Evolutionary conservation across 2,113 vertebrate genomes (phyloP), one percentile per base, ranked within the genome.

Genomic region (Anhinga anhinga): DNA sequence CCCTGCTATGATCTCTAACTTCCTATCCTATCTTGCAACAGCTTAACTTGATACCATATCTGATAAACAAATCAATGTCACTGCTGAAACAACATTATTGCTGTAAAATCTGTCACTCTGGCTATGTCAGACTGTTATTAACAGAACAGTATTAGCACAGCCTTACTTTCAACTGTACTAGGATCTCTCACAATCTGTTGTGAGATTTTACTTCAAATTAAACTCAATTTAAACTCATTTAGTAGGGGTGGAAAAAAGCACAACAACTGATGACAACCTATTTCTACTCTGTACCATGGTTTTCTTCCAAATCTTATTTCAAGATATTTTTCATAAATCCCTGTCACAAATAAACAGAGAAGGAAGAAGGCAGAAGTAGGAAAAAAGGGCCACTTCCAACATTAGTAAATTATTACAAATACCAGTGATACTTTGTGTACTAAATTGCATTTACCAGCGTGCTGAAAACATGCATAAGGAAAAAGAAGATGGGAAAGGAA

Each of bases 21-120:
- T 95, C 55, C 80, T 92, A 81, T 44, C 45, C 42, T 74, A 21
- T 70, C 88, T 86, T 91, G 32, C 73, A 95, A 82, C 49, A 90
- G 40, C 91, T 97, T 97, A 95, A 90, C 53, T 91, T 82, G 83
- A 90, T 96, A 65, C 34, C 3, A 5, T 52, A 71, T 15, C 92
- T 85, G 59, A 95, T 90, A 97, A 96, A 90, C 90, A 97, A 59
- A 84, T 95, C 86, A 93, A 65, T 73, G 70, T 56, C 94, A 92
- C 70, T 92, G 67, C 50, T 76, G 61, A 90, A 97, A 95, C 44
- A 96, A 69, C 82, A 97, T 3, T 36, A 80, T 32, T 90, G 61
- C 87, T 58, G 42, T 55, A 78, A 91, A 93, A 93, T 79, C 78
- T 94, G 86, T 73, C 92, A 87, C 67, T 92, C 84, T n/a, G 67